These are phyloP conservation scores for Chauna torquata DNA, from an alignment of 2,113 vertebrate species.

Conservation along the genomic window DNA sequence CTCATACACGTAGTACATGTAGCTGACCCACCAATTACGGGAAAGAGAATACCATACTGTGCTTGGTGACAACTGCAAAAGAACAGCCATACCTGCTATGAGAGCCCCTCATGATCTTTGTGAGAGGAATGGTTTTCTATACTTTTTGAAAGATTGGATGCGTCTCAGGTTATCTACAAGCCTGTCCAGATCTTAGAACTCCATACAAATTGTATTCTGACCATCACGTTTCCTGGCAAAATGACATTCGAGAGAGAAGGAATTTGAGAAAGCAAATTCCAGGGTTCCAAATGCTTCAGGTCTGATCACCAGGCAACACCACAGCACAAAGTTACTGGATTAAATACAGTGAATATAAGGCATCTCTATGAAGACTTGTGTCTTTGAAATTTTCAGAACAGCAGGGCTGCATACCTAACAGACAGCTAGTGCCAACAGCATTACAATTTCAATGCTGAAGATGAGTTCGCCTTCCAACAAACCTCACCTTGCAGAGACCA, in stretches of 20 bases:
- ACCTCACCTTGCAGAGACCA: not conserved
- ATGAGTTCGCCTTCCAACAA: not conserved
- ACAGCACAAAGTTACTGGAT: not conserved
- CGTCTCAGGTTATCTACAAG: not conserved
- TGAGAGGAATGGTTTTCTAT: not conserved
- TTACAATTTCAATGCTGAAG: not conserved
- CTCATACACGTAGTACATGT: accelerated
- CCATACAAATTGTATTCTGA: not conserved
- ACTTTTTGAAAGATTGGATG: not conserved
- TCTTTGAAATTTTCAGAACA: not conserved
- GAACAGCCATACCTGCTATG: accelerated
- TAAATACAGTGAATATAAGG: not conserved
- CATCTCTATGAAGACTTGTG: not conserved
- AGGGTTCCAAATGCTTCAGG: not conserved
- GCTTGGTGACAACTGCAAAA: not conserved
- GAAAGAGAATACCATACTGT: not conserved
- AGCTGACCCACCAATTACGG: not conserved
- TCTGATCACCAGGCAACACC: not conserved
- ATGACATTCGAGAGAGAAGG: not conserved
- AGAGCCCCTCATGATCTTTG: not conserved
- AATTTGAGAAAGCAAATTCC: not conserved
- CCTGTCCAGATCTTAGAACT: not conserved
- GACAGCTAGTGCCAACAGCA: not conserved
- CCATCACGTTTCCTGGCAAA: not conserved
- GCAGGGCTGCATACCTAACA: not conserved